Base-by-base conservation (phyloP, 1,140 invertebrate species). In the Drosophila nigrodunni region DNA sequence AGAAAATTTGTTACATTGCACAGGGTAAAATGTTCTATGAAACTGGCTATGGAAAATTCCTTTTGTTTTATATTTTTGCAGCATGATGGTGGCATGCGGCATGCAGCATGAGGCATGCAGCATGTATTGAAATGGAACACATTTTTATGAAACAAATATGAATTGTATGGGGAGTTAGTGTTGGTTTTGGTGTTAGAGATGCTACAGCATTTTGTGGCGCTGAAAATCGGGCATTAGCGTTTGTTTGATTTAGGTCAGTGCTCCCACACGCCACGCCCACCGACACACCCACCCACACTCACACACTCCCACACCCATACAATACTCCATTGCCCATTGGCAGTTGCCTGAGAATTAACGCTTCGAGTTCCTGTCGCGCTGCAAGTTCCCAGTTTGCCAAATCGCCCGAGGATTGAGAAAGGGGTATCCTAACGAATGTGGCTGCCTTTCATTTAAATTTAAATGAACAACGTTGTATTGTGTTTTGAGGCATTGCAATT, bases 181-280 rank as follows among this genome's bases (percentile, higher is more conserved):
- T 43, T 46, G 35, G 7, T 49, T 41, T 18, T 54, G 60, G 30
- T 35, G 57, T 25, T 44, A 57, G 55, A 60, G 25, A 57, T 61
- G 73, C 52, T 58, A 44, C 69, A 68, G 64, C 44, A 79, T 79
- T 79, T 77, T 79, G 77, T 79, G 77, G 77, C 60, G 74, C 74
- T 79, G 69, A 77, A 77, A 79, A 79, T 79, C 77, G 77, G 77
- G 77, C 75, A 77, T 79, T 79, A 77, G 77, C 77, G 77, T 79
- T 79, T 79, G 75, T 77, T 79, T 79, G 77, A 79, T 79, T 77
- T 79, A 74, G 77, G 77, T 79, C 77, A 79, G 59, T 64, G 74
- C 21, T 0, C 3, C 68, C 68, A 50, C 18, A 15, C 37, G 61
- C 60, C 69, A 69, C 71, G 41, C 71, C 57, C 67, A 52, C 59